A percentile compares a stretch with the other conserved stretches of the same genome.
Conservation (phyloP, 1,140 invertebrate genomes). For the Drosophila bocqueti region DNA sequence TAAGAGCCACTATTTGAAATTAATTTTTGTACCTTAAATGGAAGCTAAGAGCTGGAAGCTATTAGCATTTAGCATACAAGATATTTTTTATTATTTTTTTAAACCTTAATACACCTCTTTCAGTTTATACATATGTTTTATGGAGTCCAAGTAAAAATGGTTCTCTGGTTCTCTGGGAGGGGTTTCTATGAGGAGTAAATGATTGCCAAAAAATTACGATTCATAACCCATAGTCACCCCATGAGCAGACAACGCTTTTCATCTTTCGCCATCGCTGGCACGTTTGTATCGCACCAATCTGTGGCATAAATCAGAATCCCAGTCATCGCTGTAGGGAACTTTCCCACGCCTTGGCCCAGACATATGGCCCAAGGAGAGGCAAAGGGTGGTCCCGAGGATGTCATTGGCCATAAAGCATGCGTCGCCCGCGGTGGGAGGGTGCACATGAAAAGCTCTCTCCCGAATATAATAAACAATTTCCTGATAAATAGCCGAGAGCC, state of each 20-base stretch:
- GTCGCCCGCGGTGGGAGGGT: slow-evolving; percentile 46
- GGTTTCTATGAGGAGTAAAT: background rate
- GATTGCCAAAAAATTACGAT: slow-evolving; percentile 28
- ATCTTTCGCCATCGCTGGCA: slow-evolving; percentile 49
- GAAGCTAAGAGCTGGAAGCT: too few species aligned
- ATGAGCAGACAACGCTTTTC: slow-evolving; percentile 14
- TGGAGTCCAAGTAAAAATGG: background rate
- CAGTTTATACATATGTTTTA: background rate
- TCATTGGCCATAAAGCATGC: slow-evolving; percentile 62
- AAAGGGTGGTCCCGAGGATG: slow-evolving; percentile 3
- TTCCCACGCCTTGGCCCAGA: slow-evolving; percentile 67
- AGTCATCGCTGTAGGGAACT: slow-evolving; percentile 45
- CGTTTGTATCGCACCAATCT: slow-evolving; percentile 67
- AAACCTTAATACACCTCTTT: background rate
- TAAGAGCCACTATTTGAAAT: background rate
- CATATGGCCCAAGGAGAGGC: slow-evolving; percentile 33
- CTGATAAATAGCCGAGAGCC: slow-evolving; percentile 69
- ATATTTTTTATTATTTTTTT: too few species aligned
- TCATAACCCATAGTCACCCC: slow-evolving; percentile 24
- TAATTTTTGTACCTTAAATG: background rate
- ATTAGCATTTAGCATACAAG: background rate
- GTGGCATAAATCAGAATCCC: slow-evolving; percentile 72
- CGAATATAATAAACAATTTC: slow-evolving; percentile 82
- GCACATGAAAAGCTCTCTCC: slow-evolving; percentile 68
- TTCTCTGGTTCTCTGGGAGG: background rate